Evolutionary conservation across 2,888 invertebrate species (phyloP).

Genomic region (Zygothrica quintamaculata): DNA sequence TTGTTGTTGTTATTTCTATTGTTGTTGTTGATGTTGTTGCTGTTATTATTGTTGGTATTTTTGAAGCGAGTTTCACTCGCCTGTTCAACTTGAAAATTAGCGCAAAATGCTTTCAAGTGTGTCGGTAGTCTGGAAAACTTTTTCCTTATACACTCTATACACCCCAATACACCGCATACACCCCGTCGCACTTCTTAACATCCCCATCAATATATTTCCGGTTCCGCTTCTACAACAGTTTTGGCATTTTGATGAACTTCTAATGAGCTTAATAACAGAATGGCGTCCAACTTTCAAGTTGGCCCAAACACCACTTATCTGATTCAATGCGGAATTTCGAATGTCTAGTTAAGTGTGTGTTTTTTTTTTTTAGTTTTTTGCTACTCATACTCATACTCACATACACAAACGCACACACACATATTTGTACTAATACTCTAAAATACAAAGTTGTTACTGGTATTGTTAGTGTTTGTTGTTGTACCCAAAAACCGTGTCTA

Average conservation of each 20-base stretch:
- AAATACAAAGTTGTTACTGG: not conserved
- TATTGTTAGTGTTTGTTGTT: not conserved
- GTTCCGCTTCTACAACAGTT: not conserved
- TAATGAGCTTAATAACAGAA: slow-evolving; percentile 71
- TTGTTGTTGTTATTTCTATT: slow-evolving; percentile 18
- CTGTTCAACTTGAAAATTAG: slow-evolving; percentile 68
- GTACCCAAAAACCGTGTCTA: slow-evolving; percentile 11
- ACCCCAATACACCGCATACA: too few relatives aligned
- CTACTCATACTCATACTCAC: not conserved
- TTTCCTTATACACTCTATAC: slow-evolving; percentile 2
- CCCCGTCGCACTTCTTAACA: too few relatives aligned
- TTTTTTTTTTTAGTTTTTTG: too few relatives aligned
- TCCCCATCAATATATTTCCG: not conserved
- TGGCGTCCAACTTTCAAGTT: slow-evolving; percentile 37
- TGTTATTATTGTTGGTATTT: slow-evolving; percentile 20
- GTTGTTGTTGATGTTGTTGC: slow-evolving; percentile 7
- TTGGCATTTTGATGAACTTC: slow-evolving; percentile 62
- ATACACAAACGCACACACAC: too few relatives aligned
- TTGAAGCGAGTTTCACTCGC: slow-evolving; percentile 44
- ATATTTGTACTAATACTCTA: too few relatives aligned
- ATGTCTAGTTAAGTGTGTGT: slow-evolving; percentile 1
- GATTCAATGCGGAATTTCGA: slow-evolving; percentile 14
- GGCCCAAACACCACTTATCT: slow-evolving; percentile 28
- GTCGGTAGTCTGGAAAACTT: slow-evolving; percentile 55
- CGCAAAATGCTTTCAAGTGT: slow-evolving; percentile 65